Base-by-base conservation (phyloP, 2,888 invertebrate species). In the Hedya salicella region DNA sequence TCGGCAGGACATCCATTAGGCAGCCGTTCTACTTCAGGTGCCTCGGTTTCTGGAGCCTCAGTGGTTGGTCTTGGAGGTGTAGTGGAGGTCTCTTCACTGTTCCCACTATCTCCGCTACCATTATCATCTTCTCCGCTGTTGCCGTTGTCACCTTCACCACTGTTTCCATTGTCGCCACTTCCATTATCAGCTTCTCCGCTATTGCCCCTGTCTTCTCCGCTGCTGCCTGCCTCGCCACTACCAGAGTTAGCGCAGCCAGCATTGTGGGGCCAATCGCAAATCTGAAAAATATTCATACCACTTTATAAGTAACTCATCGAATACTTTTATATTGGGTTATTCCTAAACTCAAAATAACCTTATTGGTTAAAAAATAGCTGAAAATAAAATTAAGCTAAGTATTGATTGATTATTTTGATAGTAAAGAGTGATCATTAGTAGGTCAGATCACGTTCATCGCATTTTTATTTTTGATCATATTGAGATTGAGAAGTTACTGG, bases 1-100 rank as follows among this genome's bases (percentile, higher is more conserved):
- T 86, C 75, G 0, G 75, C 70, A 0, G 87, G 86, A 48, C 88
- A 88, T 0, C 83, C 82, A 57, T 83, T 82, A 0, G 80, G 78
- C 3, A 80, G 67, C 11, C 74, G 63, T 9, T 64, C 72, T 30
- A 59, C 39, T 9, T 40, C 62, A 36, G 36, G 36, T 11, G 36
- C 36, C 11, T 36, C 36, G 6, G 36, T 36, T 11, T 36, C 36
- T 11, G 21, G 4, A 0, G n/a, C 1, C 4, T 5, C 36, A 36
- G 36, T 11, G 9, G 36, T 36, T 11, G 36, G 36, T 11, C 36
- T 36, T 36, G 36, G 36, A 1, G 36, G 36, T 36, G 1, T 36
- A 36, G 36, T 36, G 8, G 36, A 9, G 9, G 36, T 9, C 9
- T 36, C 52, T 14, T 14, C 48, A 5, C 44, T 32, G 44, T 19